Evolutionary conservation across 2,797 vertebrate genomes (phyloP), one percentile per base, ranked within the genome.

Genomic region (Paramormyrops hopkinsi): DNA sequence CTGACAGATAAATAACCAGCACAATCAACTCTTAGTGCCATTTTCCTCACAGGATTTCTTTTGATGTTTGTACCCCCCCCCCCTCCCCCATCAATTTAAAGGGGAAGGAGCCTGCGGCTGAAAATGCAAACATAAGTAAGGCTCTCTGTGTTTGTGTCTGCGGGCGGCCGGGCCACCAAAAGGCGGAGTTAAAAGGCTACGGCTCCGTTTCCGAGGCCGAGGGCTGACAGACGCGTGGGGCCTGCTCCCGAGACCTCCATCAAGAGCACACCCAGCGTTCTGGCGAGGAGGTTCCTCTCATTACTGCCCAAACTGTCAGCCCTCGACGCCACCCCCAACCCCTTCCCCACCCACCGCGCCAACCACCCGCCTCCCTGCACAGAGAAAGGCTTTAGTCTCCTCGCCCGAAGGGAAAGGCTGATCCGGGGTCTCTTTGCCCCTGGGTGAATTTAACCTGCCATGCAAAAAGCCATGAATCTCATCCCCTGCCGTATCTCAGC

Each of bases 251-350:
- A 93, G 95, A 95, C 95, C 94, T 95, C 95, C 94, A 95, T 96
- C 94, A 94, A 94, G 92, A 90, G 93, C 93, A 91, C 93, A 93
- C 92, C 94, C 94, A 93, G 93, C 93, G 93, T 93, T 95, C 94
- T 90, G 92, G 94, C 93, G 93, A 92, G 93, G 94, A 95, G 95
- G 94, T 94, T 95, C 94, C 91, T 95, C 96, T 96, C 95, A 96
- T 96, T 96, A 96, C 95, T 93, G 95, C 93, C 90, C 92, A 93
- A 91, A 92, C 92, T 93, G 92, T 88, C 93, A 93, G 19, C 85
- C 87, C 88, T 88, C 89, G 22, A 46, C 62, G 37, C 37, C 73
- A 19, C 73, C 73, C 73, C 65, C 65, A 33, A 14, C 25, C 62
- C 62, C 62, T 33, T 4, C 62, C 62, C 62, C 79, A 50, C 41